Evolutionary conservation across 2,797 vertebrate species (phyloP).

Genomic region (Acipenser transmontanus): DNA sequence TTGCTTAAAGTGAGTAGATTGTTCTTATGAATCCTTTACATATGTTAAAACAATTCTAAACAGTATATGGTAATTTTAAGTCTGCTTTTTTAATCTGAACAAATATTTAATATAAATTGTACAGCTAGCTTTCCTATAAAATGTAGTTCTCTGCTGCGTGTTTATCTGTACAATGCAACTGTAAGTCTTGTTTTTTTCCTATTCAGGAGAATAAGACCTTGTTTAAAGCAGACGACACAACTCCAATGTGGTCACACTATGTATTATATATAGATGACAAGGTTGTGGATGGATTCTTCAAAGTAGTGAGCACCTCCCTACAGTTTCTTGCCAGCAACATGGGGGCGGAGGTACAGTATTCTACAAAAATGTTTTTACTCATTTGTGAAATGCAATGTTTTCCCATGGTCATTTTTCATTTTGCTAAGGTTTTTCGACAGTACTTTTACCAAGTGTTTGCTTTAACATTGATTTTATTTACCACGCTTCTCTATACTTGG

Average conservation of each 20-base stretch:
- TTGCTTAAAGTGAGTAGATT: conserved; percentile 47
- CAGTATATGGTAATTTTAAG: too few species aligned
- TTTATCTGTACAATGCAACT: too few species aligned
- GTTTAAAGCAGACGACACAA: conserved; percentile 38
- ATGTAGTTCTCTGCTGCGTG: too few species aligned
- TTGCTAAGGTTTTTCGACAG: not conserved
- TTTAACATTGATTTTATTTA: not conserved
- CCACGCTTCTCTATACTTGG: too few species aligned
- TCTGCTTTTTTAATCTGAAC: too few species aligned
- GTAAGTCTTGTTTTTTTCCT: too few species aligned
- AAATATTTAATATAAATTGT: too few species aligned
- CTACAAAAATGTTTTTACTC: too few species aligned
- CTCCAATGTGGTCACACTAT: not conserved
- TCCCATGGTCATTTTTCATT: not conserved
- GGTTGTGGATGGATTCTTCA: conserved; percentile 27
- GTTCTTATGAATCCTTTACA: too few species aligned
- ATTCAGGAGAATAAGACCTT: conserved; percentile 59
- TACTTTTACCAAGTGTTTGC: not conserved
- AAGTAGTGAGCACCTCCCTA: conserved; percentile 40
- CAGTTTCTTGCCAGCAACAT: conserved; percentile 51
- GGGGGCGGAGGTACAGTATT: conserved; percentile 32
- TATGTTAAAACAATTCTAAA: too few species aligned
- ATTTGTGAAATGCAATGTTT: not conserved
- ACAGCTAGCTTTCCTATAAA: too few species aligned
- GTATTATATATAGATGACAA: too few species aligned